phyloP scores from a whole-genome alignment of 1,140 invertebrate genomes.

The Bombus sylvicola region DNA sequence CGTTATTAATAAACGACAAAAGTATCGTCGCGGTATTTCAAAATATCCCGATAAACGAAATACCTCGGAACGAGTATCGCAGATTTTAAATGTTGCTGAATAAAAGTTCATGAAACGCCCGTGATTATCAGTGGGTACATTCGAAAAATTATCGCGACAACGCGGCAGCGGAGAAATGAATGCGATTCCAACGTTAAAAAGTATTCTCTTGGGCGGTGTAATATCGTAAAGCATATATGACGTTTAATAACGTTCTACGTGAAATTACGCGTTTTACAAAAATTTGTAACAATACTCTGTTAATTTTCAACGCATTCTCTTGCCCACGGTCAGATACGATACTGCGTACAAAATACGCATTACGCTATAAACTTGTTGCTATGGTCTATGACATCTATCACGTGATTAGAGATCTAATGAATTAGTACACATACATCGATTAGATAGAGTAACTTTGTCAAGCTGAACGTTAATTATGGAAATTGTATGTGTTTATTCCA shows the following conservation, averaged over 20 bases:
- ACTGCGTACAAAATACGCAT: neutral
- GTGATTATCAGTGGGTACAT: conserved; percentile 18
- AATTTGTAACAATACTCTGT: neutral
- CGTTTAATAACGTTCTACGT: neutral
- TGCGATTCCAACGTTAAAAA: neutral
- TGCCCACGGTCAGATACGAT: too few relatives aligned
- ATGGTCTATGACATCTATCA: neutral
- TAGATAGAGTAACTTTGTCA: neutral
- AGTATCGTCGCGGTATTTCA: conserved; percentile 14
- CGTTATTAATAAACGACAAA: conserved; percentile 40
- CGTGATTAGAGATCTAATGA: neutral
- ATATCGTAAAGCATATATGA: neutral
- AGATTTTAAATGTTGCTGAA: conserved; percentile 27
- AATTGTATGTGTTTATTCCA: neutral
- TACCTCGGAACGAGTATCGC: conserved; percentile 3
- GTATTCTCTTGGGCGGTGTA: neutral
- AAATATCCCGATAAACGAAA: conserved; percentile 50
- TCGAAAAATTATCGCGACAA: conserved; percentile 1
- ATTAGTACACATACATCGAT: neutral
- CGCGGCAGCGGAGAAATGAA: too few relatives aligned
- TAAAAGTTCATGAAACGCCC: conserved; percentile 27
- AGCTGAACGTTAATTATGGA: neutral
- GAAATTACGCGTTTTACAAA: neutral
- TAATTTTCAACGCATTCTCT: neutral
- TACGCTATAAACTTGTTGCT: neutral